Base-by-base conservation (phyloP, 1,140 invertebrate genomes). In the Heliconius nattereri region DNA sequence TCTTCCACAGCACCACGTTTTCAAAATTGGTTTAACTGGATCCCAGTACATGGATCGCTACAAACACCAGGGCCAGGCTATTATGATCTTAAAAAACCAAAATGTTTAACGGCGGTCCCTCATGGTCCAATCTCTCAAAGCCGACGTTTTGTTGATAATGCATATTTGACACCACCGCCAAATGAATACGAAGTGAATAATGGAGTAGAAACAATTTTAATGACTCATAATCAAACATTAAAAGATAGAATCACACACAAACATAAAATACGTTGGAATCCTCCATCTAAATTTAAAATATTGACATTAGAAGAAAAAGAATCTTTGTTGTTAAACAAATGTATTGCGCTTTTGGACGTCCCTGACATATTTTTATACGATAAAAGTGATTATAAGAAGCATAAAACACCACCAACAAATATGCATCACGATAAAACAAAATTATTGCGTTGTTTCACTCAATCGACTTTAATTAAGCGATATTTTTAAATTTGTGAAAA, bases 21-120 rank as follows among this genome's bases (percentile, higher is more conserved):
- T 84, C 75, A 83, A 45, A 87, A 86, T n/a, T 94, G 92, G 92
- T 82, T 86, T 80, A 87, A 90, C 79, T 90, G 86, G 84, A 85
- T 92, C 71, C 82, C 90, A 23, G 80, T 93, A 40, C 78, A 86
- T 79, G 85, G 83, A n/a, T 82, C 80, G 71, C 60, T 78, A 6
- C 80, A 82, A 73, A 90, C 88, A 1, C 91, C 90, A 66, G 91
- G 91, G 0, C 92, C 92, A 20, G 81, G 85, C 32, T 84, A 85
- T 52, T 92, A 92, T 79, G 75, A 76, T 54, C 66, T 80, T 72
- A 82, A 88, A 71, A 87, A 83, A 75, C 83, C 84, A 29, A 86
- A 85, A 79, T 90, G 88, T 73, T 60, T 71, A 32, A 84, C 88
- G 35, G 87, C 91, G n/a, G 86, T 92, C 20, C 72, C 40, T 32